Percentiles rank a stretch among this genome's conserved stretches.
phyloP scores from a whole-genome alignment of 2,113 vertebrate genomes.

The Perca schrenkii region DNA sequence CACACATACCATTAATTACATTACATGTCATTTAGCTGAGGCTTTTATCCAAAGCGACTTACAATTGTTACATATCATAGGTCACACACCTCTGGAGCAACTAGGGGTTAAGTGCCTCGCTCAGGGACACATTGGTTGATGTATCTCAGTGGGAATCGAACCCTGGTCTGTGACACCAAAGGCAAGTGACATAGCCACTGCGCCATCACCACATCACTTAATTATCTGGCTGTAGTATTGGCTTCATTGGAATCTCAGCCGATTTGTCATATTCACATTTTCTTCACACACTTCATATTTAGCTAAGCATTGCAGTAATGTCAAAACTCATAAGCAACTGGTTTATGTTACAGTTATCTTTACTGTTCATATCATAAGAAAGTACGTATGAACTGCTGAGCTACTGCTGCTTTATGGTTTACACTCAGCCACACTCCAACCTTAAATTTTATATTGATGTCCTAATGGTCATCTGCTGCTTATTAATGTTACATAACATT shows the following conservation, averaged over 20 bases:
- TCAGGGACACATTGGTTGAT: no score
- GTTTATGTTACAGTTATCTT: background rate
- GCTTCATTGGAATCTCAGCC: background rate
- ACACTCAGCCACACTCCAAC: background rate
- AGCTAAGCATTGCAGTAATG: background rate
- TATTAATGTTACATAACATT: constrained; percentile 1
- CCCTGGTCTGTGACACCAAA: no score
- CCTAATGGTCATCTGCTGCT: background rate
- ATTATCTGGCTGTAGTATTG: background rate
- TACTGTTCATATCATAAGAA: background rate
- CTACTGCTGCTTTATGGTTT: background rate
- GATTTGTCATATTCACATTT: background rate
- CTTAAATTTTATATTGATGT: background rate
- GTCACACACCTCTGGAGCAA: no score
- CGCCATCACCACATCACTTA: no score
- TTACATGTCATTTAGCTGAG: no score
- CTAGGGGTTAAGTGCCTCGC: no score
- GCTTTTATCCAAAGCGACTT: no score
- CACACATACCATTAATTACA: background rate
- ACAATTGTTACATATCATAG: no score
- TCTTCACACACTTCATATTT: background rate
- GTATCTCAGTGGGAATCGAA: no score
- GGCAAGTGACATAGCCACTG: no score
- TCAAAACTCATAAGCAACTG: background rate
- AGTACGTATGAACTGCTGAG: background rate